Conservation (phyloP, 2,888 invertebrate species). For the Buathra laborator region DNA sequence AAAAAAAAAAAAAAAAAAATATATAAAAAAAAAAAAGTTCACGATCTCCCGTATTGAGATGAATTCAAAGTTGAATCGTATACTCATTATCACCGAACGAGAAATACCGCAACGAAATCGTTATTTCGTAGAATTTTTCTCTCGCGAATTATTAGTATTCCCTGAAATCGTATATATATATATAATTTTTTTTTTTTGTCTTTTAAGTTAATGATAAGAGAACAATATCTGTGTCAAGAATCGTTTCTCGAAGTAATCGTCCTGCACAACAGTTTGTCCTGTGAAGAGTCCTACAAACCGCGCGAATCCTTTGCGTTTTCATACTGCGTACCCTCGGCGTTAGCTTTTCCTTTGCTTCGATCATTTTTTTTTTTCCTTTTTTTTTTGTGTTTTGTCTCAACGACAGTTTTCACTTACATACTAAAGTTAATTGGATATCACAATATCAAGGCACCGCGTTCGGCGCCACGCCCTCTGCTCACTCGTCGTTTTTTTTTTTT, state of each 20-base stretch:
- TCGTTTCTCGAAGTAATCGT: conserved; percentile 46
- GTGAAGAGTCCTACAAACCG: conserved; percentile 60
- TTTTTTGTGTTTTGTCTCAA: conserved; percentile 43
- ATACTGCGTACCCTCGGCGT: conserved; percentile 73
- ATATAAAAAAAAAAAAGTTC: background rate
- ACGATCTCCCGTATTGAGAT: background rate
- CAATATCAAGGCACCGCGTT: conserved; percentile 78
- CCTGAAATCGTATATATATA: conserved; percentile 31
- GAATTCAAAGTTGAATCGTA: background rate
- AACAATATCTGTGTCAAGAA: conserved; percentile 43
- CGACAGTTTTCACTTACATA: conserved; percentile 68
- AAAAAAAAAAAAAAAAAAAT: background rate
- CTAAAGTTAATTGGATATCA: conserved; percentile 81
- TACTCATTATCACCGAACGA: conserved; percentile 5
- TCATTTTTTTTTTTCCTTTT: conserved; percentile 59
- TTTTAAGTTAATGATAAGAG: conserved; percentile 41
- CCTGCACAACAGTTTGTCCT: conserved; percentile 46
- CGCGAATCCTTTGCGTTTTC: conserved; percentile 73
- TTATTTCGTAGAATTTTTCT: conserved; percentile 7
- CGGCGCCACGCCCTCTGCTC: conserved; percentile 58
- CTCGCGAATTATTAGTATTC: conserved; percentile 16
- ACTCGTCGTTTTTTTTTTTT: conserved; percentile 36
- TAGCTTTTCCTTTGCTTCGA: conserved; percentile 14
- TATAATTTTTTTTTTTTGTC: background rate
- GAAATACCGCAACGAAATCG: conserved; percentile 1